These are phyloP conservation scores for Calvadosia cruxmelitensis DNA, from an alignment of 30 jellyfish, hydroid and myxozoan genomes.

Conservation along the genomic window DNA sequence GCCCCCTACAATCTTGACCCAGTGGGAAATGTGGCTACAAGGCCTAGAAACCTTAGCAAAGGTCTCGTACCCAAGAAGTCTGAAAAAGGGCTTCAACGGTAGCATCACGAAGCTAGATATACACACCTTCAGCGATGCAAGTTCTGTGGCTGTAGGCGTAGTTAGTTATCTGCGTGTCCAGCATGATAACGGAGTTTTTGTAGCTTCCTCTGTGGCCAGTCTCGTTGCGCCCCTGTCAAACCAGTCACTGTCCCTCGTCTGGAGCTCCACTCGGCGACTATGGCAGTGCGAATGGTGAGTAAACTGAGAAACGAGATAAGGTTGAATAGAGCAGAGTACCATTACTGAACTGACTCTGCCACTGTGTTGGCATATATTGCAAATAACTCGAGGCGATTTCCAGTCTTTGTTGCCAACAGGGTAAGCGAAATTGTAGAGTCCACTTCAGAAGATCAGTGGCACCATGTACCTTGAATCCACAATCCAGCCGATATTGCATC, in stretches of 20 bases:
- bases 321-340: neutral
- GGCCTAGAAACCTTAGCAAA: neutral
- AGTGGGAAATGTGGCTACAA: neutral
- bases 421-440: constrained; percentile 11
- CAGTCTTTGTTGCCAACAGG: constrained; percentile 28
- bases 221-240: constrained; percentile 17
- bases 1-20: neutral
- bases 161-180: neutral
- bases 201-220: constrained; percentile 32
- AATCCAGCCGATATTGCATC: constrained; percentile 43
- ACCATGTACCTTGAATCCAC: constrained; percentile 2
- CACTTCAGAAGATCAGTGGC: constrained; percentile 35
- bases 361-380: constrained; percentile 20
- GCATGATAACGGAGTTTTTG: neutral
- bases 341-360: constrained; percentile 56
- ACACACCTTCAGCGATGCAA: neutral
- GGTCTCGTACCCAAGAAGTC: neutral
- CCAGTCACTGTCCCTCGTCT: constrained; percentile 31
- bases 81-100: neutral
- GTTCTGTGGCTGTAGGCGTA: neutral
- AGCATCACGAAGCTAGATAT: neutral
- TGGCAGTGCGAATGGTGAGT: constrained; percentile 9
- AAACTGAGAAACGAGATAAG: constrained; percentile 19
- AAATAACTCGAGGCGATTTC: constrained; percentile 15
- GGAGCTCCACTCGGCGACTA: constrained; percentile 32